These are phyloP conservation scores for Idaea straminata DNA, from an alignment of 2,888 invertebrate genomes.

Conservation along the genomic window DNA sequence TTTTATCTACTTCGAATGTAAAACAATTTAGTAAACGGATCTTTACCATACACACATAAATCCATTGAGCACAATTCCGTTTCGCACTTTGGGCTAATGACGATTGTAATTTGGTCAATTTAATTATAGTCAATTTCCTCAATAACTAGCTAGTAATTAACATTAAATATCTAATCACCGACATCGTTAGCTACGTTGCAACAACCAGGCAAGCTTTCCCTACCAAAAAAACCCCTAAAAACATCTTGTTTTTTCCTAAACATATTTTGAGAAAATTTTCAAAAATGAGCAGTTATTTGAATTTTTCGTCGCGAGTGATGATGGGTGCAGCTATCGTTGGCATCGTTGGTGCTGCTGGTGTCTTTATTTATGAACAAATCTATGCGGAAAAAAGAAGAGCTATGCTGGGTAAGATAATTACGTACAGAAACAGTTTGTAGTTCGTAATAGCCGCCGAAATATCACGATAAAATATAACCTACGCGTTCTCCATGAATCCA, in stretches of 20 bases:
- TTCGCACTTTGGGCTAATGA: background rate
- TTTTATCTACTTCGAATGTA: background rate
- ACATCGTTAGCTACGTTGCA: background rate
- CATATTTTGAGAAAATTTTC: background rate
- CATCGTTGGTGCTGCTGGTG: slow-evolving; percentile 72
- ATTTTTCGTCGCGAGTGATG: slow-evolving; percentile 59
- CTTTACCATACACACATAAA: background rate
- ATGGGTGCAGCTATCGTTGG: slow-evolving; percentile 74
- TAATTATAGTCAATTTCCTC: background rate
- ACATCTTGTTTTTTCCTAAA: background rate
- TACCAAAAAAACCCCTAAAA: background rate
- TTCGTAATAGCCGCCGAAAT: too few species aligned
- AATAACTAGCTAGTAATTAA: background rate
- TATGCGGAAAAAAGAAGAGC: slow-evolving; percentile 70
- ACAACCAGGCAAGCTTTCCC: background rate
- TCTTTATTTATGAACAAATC: slow-evolving; percentile 72
- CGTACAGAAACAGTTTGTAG: too few species aligned
- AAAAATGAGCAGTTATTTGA: slow-evolving; percentile 33
- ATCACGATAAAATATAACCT: too few species aligned
- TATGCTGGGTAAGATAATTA: slow-evolving; percentile 60
- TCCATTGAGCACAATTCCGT: background rate
- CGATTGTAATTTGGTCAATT: background rate
- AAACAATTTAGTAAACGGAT: background rate
- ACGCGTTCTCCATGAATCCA: too few species aligned
- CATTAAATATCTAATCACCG: background rate